phyloP scores from a whole-genome alignment of 2,113 vertebrate genomes.

The Myocastor coypus region DNA sequence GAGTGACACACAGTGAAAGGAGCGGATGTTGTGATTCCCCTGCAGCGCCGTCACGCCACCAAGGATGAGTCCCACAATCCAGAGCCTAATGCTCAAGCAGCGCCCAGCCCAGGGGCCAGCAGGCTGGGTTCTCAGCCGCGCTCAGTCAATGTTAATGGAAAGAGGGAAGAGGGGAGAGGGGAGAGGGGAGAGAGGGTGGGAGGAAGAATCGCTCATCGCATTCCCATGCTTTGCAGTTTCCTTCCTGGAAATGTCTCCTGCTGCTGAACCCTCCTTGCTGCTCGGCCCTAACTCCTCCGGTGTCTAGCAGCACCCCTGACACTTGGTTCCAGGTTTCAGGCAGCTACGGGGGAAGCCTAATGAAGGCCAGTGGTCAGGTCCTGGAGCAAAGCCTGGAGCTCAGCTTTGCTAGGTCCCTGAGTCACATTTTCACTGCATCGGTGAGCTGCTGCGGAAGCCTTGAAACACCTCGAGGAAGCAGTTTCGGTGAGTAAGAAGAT shows the following conservation, averaged over 20 bases:
- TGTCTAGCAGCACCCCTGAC: background rate
- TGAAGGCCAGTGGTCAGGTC: background rate
- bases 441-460: background rate
- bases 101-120: background rate
- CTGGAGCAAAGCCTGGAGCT: background rate
- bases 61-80: background rate
- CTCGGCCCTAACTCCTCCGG: background rate
- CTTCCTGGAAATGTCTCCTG: background rate
- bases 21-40: background rate
- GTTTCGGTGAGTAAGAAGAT: background rate
- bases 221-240: background rate
- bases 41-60: background rate
- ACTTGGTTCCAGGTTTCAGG: background rate
- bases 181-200: fast-evolving
- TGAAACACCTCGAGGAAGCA: background rate
- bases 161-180: background rate
- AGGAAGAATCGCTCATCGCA: background rate
- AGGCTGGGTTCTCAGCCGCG: background rate
- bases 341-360: background rate
- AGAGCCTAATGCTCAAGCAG: background rate
- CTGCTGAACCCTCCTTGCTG: background rate
- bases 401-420: background rate
- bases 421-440: background rate
- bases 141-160: background rate
- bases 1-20: background rate